Evolutionary conservation across 2,888 invertebrate genomes (phyloP), one percentile per base, ranked within the genome.

Genomic region (Rhabditoides inermis): DNA sequence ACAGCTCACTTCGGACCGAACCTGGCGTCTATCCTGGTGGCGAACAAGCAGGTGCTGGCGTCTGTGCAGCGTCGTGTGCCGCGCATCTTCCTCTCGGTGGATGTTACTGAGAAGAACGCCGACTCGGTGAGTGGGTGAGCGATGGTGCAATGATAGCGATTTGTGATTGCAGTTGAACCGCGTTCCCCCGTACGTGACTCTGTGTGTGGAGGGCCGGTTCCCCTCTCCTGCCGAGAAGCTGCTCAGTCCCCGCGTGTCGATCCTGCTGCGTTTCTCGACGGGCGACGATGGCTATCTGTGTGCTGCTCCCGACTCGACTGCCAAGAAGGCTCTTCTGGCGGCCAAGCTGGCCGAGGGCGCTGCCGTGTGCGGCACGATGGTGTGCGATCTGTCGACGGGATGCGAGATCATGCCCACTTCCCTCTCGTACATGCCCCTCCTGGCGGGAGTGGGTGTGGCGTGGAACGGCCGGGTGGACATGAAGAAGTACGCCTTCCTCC

Each of bases 391-490:
- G 23, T 68, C 70, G 22, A 72, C 68, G 1, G 72, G 72, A 30
- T 68, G 69, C 47, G 72, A 72, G 53, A 70, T 70, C 18, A 69
- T 72, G 63, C 72, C 72, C 4, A 69, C 66, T 7, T 66, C 67
- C 1, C 51, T 72, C 27, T 65, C 67, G 2, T 66, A 60, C 53
- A 62, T 69, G 60, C 60, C 68, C 6, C 61, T 70, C 5, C 51
- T 67, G 20, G 69, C 72, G 1, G 58, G 65, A 0, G 64, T 70
- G 27, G 72, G 72, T 15, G 69, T 65, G 10, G 60, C 61, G 6
- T 72, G 67, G 64, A 70, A 72, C 40, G 58, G 64, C 22, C 48
- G 40, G 10, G 40, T 53, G 0, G 64, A 64, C 36, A 61, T 66
- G 58, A 61, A 62, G 40, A 60, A 63, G 22, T 70, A 63, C 51